These are phyloP conservation scores for Lucilia sericata DNA, from an alignment of 1,140 invertebrate species.

Conservation along the genomic window DNA sequence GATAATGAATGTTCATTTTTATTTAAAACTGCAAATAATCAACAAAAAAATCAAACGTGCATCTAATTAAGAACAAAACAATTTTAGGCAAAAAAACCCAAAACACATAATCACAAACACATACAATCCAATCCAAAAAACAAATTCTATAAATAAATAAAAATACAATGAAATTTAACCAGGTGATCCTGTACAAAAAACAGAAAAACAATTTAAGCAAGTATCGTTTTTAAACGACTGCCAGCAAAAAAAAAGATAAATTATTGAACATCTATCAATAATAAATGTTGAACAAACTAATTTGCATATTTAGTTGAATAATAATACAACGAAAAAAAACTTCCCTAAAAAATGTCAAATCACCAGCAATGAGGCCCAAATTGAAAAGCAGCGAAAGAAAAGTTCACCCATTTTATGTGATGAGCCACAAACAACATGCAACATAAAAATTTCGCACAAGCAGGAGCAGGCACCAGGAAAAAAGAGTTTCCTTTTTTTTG, in stretches of 20 bases:
- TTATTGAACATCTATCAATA: constrained; percentile 37
- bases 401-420: constrained; percentile 1
- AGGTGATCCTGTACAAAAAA: constrained; percentile 5
- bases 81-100: not conserved
- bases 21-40: too few relatives aligned
- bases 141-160: not conserved
- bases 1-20: constrained; percentile 2
- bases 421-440: not conserved
- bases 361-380: constrained; percentile 21
- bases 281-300: not conserved
- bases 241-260: not conserved
- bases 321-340: constrained; percentile 12
- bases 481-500: constrained; percentile 21
- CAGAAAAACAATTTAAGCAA: not conserved
- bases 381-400: not conserved
- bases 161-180: constrained; percentile 27
- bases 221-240: not conserved
- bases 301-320: constrained; percentile 35
- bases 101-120: not conserved
- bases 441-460: not conserved
- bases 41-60: not conserved
- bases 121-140: not conserved
- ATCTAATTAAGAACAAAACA: not conserved
- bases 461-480: not conserved
- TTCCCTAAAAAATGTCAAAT: constrained; percentile 35